Conservation (phyloP, 2,888 invertebrate genomes). For the Tenodera sinensis region DNA sequence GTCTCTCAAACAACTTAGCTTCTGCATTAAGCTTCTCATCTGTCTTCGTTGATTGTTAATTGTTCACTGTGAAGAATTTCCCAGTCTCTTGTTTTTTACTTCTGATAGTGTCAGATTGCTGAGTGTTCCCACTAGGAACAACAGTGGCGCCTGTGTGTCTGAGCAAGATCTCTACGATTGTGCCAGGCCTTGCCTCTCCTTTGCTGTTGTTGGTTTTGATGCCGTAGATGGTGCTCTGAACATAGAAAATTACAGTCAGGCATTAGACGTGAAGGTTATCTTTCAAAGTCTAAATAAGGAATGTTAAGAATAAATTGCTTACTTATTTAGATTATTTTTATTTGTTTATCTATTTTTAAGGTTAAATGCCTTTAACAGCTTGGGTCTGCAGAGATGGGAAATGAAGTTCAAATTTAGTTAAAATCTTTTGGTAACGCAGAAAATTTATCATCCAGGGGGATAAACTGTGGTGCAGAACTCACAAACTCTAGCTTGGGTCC, state of each 20-base stretch:
- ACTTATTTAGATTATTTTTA: no score
- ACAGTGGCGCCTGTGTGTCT: conserved; percentile 1
- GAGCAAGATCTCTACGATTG: neutral
- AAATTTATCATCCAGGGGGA: no score
- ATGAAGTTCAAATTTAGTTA: no score
- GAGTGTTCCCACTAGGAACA: neutral
- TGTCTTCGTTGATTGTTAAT: neutral
- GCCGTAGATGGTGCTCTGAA: neutral
- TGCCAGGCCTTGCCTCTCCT: neutral
- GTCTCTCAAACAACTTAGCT: neutral
- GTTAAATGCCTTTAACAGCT: no score
- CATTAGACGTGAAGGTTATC: neutral
- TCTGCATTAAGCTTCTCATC: neutral
- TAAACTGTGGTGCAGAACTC: no score
- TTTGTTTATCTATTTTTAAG: no score
- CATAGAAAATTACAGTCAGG: neutral
- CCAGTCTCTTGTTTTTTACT: neutral
- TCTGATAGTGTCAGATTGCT: neutral
- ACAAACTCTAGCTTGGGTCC: no score
- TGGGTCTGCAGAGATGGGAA: no score
- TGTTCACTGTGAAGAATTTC: neutral
- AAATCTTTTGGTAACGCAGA: no score
- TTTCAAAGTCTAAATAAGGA: no score
- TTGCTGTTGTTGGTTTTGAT: neutral
- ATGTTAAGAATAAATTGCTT: no score